Conservation (phyloP, 2,113 vertebrate genomes). For the Catagonus wagneri region DNA sequence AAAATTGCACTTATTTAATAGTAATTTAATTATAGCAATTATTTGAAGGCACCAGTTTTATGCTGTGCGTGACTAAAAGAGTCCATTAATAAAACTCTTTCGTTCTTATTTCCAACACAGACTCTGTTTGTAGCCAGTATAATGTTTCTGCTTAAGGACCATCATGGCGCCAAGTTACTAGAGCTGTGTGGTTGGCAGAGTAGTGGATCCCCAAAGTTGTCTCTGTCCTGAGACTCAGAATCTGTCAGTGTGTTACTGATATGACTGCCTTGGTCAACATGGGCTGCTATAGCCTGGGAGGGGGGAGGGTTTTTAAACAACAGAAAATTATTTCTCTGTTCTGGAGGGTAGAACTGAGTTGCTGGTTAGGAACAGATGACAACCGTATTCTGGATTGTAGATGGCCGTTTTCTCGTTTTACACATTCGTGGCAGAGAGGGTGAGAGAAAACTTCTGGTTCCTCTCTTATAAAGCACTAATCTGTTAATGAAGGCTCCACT, state of each 20-base stretch:
- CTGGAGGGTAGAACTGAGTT: not conserved
- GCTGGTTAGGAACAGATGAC: not conserved
- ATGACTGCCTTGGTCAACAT: too few species aligned
- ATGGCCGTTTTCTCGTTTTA: not conserved
- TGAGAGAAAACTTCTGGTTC: not conserved
- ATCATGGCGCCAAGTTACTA: not conserved
- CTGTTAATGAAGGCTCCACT: not conserved
- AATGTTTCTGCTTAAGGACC: not conserved
- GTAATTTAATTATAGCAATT: not conserved
- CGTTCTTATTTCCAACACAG: not conserved
- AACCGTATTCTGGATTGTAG: not conserved
- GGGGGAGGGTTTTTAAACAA: not conserved
- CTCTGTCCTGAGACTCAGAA: not conserved
- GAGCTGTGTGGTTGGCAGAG: not conserved
- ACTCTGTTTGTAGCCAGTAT: not conserved
- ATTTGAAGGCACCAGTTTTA: not conserved
- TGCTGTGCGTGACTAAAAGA: not conserved
- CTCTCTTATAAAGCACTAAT: not conserved
- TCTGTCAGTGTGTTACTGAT: not conserved
- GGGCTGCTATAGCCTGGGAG: too few species aligned
- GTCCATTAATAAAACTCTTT: not conserved
- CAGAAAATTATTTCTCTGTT: not conserved
- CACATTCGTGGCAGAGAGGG: not conserved
- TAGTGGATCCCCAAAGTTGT: rapidly evolving
- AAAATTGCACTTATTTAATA: slow-evolving; percentile 11